These are phyloP conservation scores for Saccopteryx bilineata DNA, from an alignment of 2,113 vertebrate genomes.

Conservation along the genomic window DNA sequence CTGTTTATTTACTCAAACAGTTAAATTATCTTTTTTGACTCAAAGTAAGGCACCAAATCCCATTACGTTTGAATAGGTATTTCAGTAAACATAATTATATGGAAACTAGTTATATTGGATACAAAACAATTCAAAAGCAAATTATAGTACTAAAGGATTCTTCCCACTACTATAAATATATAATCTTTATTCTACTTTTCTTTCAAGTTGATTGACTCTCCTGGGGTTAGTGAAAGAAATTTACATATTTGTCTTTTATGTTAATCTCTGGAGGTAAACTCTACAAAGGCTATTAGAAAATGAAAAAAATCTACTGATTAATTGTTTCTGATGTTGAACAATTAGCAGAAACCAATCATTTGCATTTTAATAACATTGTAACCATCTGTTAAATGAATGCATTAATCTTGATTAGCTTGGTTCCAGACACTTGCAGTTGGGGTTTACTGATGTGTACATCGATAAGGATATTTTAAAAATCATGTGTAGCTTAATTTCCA, in stretches of 20 bases:
- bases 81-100: slow-evolving; percentile 63
- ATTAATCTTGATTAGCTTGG: slow-evolving; percentile 98
- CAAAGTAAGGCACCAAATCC: slow-evolving; percentile 23
- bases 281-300: slow-evolving; percentile 83
- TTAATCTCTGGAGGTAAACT: slow-evolving; percentile 81
- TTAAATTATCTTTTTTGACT: slow-evolving; percentile 31
- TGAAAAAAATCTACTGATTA: slow-evolving; percentile 89
- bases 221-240: slow-evolving; percentile 66
- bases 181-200: slow-evolving; percentile 70
- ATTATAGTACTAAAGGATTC: slow-evolving; percentile 73
- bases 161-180: slow-evolving; percentile 77
- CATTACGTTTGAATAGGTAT: slow-evolving; percentile 34
- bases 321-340: slow-evolving; percentile 94
- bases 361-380: slow-evolving; percentile 99
- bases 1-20: slow-evolving; percentile 24
- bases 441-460: slow-evolving; percentile 87
- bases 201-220: slow-evolving; percentile 71
- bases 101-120: slow-evolving; percentile 60
- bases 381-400: slow-evolving; percentile 95
- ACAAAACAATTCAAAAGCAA: slow-evolving; percentile 69
- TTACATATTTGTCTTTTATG: slow-evolving; percentile 76
- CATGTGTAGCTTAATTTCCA: slow-evolving; percentile 75
- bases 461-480: slow-evolving; percentile 78
- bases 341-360: slow-evolving; percentile 96
- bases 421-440: slow-evolving; percentile 89